Base-by-base conservation (phyloP, 2,888 invertebrate species). In the Drosophila infuscata region DNA sequence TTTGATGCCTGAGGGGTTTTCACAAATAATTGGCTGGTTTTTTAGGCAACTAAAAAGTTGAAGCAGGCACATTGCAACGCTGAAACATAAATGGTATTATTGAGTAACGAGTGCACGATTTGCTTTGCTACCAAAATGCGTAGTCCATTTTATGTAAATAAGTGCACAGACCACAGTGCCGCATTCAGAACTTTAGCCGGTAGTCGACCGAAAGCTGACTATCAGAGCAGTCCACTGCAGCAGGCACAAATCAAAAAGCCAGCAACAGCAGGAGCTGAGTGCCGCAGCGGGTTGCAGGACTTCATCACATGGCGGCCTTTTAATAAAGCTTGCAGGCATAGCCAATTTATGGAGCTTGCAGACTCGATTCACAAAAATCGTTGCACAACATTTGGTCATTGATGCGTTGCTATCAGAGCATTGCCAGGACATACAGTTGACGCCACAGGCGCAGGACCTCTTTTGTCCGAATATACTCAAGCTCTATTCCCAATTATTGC, bases 1-100 rank as follows among this genome's bases (percentile, higher is more conserved):
- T 25, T n/a, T 30, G 38, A 53, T 25, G 65, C 52, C 64, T 64
- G 70, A 29, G 61, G 73, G 63, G 57, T 70, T 74, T 69, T 77
- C 64, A 58, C 68, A 78, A 73, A 80, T 84, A 84, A 84, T 87
- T 84, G 87, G 78, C 76, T 80, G 70, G 76, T 76, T 79, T 86
- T 82, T 81, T 59, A 66, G 38, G 5, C 41, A 74, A 64, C 36
- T 38, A 49, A 64, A 49, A n/a, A 38, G 11, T 56, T 29, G 41
- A 65, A 63, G 48, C 56, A 38, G 36, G 15, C 46, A 25, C 25
- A 25, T 2, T 25, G 8, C 20, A 46, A 25, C 25, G 32, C 25
- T 20, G 9, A 15, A 33, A 36, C 35, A 53, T n/a, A 48, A 48
- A 41, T n/a, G 20, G 57, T 57, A 54, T 46, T 63, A 59, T 63